Base-by-base conservation (phyloP, 2,888 invertebrate genomes). In the Yponomeuta plumbellus region DNA sequence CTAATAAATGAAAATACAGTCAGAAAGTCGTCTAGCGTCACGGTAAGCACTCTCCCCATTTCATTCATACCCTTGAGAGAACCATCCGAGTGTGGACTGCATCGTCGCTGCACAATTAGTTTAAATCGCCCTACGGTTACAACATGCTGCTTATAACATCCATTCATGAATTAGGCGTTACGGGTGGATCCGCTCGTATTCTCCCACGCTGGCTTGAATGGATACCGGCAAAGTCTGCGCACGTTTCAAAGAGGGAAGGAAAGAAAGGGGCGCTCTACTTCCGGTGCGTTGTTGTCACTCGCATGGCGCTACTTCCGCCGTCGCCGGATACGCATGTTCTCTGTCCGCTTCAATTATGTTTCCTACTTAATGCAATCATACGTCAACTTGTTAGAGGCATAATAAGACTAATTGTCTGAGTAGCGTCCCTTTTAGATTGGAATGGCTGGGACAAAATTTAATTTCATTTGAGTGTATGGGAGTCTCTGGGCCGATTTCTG, bases 241-340 rank as follows among this genome's bases (percentile, higher is more conserved):
- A 69, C 68, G 70, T n/a, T 74, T 74, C 73, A 72, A 76, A 75
- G 74, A 76, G 75, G 80, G 80, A 65, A 81, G 66, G 80, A 77
- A 81, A 84, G 83, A 86, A 89, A 89, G 86, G 86, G 88, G 88
- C 84, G 85, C 78, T 83, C 82, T 81, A 85, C 84, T 88, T 89
- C 91, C 89, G 85, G 80, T 72, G 80, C 76, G 71, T 70, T 72
- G 71, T 70, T 72, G 68, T 70, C 77, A 79, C 39, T 79, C 84
- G 82, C 84, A 85, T 86, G 85, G 84, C 81, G 80, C 75, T 82
- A 84, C 85, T 88, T 86, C 88, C 87, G 80, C 75, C 75, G 75
- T 76, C 84, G 79, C 82, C 85, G 89, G 89, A 89, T 81, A 81
- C 84, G 80, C 75, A 77, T 84, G 87, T 83, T 84, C 83, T 83